Evolutionary conservation across 2,113 vertebrate genomes (phyloP), one percentile per base, ranked within the genome.

Genomic region (Lasiurus borealis): DNA sequence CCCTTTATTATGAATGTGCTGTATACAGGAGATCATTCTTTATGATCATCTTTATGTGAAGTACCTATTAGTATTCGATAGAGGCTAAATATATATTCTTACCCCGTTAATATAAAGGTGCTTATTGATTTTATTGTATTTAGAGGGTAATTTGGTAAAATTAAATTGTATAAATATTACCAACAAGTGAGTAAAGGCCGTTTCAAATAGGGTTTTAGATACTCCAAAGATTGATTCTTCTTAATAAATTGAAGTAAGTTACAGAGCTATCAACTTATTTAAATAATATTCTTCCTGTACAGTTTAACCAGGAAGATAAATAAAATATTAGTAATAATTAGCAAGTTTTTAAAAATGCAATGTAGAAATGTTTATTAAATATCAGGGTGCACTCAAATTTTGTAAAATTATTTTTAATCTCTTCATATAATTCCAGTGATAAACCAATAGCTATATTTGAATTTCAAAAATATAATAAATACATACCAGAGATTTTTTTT

Each of bases 391-490:
- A 62, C 75, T 87, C 36, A 9, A 21, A 59, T 73, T 62, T 77
- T 36, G 0, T 57, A 80, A 90, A 0, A 44, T 87, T 77, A 59
- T 54, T 80, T 92, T 90, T 76, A 84, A 76, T 91, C 34, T 59
- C 14, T 85, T 93, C 36, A 57, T 85, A 13, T 34, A 82, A 94
- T 87, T 88, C 44, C 25, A 89, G 23, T 64, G 48, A 40, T 69
- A 76, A 75, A 23, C 5, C 31, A 94, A 78, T 52, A 77, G 3
- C 2, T 81, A 64, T 6, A 73, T 92, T 77, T 93, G 77, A 92
- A 95, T 84, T 77, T 89, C 71, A 89, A 71, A 21, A 85, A 57
- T n/a, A 83, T 54, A 83, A 64, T 84, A 85, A 80, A 78, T 7
- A 81, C 1, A 72, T 46, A 72, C 9, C 8, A 86, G 44, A 83